These are phyloP conservation scores for Motacilla tschutschensis DNA, from an alignment of 2,113 vertebrate species.

Conservation along the genomic window DNA sequence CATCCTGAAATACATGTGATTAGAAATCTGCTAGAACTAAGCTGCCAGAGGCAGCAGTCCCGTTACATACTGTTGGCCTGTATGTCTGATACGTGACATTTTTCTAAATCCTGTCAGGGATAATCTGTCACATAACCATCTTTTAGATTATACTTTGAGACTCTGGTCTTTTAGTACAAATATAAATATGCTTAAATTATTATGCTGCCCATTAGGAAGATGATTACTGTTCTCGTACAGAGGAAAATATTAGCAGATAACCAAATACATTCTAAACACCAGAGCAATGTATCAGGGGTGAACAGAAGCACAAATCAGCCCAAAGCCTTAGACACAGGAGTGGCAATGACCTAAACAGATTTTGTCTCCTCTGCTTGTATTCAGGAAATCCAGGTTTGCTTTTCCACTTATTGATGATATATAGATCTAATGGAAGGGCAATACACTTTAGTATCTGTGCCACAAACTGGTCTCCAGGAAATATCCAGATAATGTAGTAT, in stretches of 20 bases:
- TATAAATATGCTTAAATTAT: slow-evolving; percentile 1
- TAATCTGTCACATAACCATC: slow-evolving; percentile 17
- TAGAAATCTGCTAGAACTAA: slow-evolving; percentile 30
- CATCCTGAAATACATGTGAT: not conserved
- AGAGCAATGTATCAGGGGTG: not conserved
- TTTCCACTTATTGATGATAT: not conserved
- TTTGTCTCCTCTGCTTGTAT: not conserved
- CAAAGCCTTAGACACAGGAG: not conserved
- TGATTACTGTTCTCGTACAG: not conserved
- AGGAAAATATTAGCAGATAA: slow-evolving; percentile 1
- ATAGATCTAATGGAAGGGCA: not conserved
- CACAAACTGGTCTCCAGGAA: not conserved
- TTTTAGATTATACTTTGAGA: slow-evolving; percentile 17
- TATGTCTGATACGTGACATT: not conserved
- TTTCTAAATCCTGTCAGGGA: slow-evolving; percentile 15
- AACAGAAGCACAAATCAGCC: not conserved
- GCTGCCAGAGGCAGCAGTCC: slow-evolving; percentile 29
- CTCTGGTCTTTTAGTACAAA: not conserved
- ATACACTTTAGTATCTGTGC: not conserved
- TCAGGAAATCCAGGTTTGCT: not conserved
- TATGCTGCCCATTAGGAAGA: not conserved
- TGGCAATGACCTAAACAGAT: not conserved
- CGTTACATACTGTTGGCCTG: not conserved
- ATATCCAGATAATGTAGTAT: rapidly evolving
- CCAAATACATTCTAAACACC: not conserved